These are phyloP conservation scores for Oithona nana DNA, from an alignment of 2,888 invertebrate species.

Conservation along the genomic window DNA sequence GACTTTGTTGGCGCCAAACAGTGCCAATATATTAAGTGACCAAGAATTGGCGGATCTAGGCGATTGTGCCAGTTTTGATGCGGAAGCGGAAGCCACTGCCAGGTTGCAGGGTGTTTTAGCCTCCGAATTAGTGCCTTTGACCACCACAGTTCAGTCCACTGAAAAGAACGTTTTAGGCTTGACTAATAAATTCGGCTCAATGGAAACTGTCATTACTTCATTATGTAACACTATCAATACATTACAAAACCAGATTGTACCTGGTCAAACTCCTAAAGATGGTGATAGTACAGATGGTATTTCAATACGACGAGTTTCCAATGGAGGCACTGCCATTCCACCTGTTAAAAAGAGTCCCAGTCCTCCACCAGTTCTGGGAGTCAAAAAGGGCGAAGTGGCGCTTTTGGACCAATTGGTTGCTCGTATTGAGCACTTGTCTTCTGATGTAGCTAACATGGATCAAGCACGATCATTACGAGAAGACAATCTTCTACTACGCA, in stretches of 20 bases:
- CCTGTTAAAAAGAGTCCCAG: neutral
- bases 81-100: neutral
- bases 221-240: neutral
- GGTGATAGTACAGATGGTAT: no score
- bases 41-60: neutral
- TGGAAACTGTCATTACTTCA: neutral
- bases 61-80: neutral
- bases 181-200: neutral
- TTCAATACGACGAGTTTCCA: neutral
- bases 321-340: neutral
- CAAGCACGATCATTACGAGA: neutral
- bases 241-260: neutral
- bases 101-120: neutral
- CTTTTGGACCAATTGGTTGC: slow-evolving; percentile 1
- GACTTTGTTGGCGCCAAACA: neutral
- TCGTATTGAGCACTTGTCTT: neutral
- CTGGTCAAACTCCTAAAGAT: neutral
- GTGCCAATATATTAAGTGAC: neutral
- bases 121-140: neutral
- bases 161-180: neutral
- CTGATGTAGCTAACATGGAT: neutral
- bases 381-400: neutral
- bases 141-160: neutral
- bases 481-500: slow-evolving; percentile 12
- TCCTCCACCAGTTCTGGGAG: neutral